Percentiles rank a stretch among this genome's conserved stretches.
These are phyloP conservation scores for Notolabrus celidotus DNA, from an alignment of 2,797 vertebrate genomes.

Conservation along the genomic window DNA sequence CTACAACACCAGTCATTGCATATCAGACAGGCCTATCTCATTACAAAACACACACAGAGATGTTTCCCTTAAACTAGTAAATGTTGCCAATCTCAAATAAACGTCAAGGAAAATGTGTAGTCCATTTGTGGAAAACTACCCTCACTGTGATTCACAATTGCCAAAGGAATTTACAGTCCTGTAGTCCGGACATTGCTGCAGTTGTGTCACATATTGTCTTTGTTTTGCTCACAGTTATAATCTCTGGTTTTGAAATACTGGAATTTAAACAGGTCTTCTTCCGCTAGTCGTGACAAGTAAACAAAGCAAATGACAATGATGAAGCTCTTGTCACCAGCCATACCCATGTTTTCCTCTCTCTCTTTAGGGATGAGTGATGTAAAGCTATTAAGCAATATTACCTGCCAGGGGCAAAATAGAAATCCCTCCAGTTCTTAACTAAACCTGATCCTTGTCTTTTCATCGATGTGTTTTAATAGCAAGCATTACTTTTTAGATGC, in stretches of 20 bases:
- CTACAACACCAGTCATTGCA: too few species aligned
- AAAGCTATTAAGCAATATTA: neutral
- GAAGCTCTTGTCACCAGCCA: neutral
- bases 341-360: conserved; percentile 14
- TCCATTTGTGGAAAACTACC: neutral
- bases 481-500: too few species aligned
- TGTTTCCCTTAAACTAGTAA: too few species aligned
- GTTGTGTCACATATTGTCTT: neutral
- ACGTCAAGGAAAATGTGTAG: neutral
- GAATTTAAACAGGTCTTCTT: conserved; percentile 1
- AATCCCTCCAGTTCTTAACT: too few species aligned
- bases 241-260: conserved; percentile 33
- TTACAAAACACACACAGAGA: too few species aligned
- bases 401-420: too few species aligned
- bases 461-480: neutral
- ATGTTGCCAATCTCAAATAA: too few species aligned
- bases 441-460: too few species aligned
- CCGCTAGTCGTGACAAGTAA: too few species aligned
- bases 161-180: neutral
- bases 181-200: neutral
- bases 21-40: too few species aligned
- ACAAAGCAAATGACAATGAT: neutral
- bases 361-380: neutral
- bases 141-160: neutral
- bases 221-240: fast-evolving